Base-by-base conservation (phyloP, 2,797 vertebrate genomes). In the Darevskia mixta region DNA sequence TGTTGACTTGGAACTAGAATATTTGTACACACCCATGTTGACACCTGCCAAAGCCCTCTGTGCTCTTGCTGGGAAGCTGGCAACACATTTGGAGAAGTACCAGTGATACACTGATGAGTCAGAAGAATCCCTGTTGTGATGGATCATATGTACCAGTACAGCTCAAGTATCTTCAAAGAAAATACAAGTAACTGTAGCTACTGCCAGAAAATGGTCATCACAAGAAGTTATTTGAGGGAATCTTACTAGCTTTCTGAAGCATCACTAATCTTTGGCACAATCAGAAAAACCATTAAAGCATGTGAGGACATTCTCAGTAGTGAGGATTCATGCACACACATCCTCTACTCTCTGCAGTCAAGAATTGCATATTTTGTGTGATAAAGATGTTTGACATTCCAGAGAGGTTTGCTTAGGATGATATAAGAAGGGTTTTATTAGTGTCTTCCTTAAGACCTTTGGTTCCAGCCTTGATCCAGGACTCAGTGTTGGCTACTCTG, bases 251-350 rank as follows among this genome's bases (percentile, higher is more conserved):
- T 71, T 83, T 41, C 38, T 91, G 3, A 71, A 89, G 82, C 8
- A 3, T 77, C 43, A 13, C 64, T 82, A 72, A 89, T 77, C 76
- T 58, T 67, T 83, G 49, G 29, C 2, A 11, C 2, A 3, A 3
- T 83, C 0, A 23, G 83, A 86, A 90, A 88, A 93, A 89, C 75
- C 29, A 4, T 35, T 72, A 79, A 91, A 86, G 64, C 49, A 80
- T 77, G 69, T 49, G 43, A 75, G 17, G 72, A 61, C 91, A 79
- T 43, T 92, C 88, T 43, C 71, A 20, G 35, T 79, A 38, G 38
- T 41, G 55, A 87, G 38, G 86, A 78, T 88, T 71, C 83, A 76
- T 85, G 83, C 45, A 25, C 72, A 72, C 43, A 78, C 11, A 15
- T 27, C 32, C 32, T 64, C 66, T 66, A 29, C 8, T 43, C 49